Evolutionary conservation across 2,888 invertebrate genomes (phyloP).

Genomic region (Rhamnusium bicolor): DNA sequence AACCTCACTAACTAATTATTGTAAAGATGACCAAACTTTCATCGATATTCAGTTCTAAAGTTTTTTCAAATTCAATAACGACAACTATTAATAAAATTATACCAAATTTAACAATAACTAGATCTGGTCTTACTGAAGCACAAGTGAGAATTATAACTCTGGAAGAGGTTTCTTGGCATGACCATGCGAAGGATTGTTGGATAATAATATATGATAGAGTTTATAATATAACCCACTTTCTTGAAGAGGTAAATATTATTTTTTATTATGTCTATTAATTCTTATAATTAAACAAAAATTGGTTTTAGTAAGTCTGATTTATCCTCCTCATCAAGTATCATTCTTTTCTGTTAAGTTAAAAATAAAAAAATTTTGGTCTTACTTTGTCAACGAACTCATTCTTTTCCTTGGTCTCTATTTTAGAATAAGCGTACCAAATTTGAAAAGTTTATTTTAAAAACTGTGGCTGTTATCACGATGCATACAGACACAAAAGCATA

Average conservation of each 20-base stretch:
- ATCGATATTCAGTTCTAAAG: not conserved
- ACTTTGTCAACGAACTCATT: too few species aligned
- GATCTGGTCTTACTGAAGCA: conserved; percentile 45
- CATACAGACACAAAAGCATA: too few species aligned
- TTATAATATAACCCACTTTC: conserved; percentile 85
- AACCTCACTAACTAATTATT: too few species aligned
- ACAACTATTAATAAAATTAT: conserved; percentile 10
- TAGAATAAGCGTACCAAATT: too few species aligned
- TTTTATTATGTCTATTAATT: conserved; percentile 45
- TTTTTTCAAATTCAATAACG: conserved; percentile 22
- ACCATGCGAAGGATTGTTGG: conserved; percentile 85
- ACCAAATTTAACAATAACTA: not conserved
- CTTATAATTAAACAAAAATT: too few species aligned
- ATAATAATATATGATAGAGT: conserved; percentile 89
- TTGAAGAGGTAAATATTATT: conserved; percentile 75
- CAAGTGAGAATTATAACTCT: conserved; percentile 76
- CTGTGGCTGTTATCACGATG: too few species aligned
- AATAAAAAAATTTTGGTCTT: too few species aligned
- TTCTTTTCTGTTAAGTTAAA: too few species aligned
- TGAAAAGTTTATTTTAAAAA: too few species aligned
- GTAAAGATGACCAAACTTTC: not conserved
- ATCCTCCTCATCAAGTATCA: too few species aligned
- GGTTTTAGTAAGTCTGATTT: too few species aligned
- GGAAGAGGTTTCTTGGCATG: conserved; percentile 85
- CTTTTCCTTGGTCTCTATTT: too few species aligned